Conservation (phyloP, 2,797 vertebrate species). For the Tokudaia muenninki region DNA sequence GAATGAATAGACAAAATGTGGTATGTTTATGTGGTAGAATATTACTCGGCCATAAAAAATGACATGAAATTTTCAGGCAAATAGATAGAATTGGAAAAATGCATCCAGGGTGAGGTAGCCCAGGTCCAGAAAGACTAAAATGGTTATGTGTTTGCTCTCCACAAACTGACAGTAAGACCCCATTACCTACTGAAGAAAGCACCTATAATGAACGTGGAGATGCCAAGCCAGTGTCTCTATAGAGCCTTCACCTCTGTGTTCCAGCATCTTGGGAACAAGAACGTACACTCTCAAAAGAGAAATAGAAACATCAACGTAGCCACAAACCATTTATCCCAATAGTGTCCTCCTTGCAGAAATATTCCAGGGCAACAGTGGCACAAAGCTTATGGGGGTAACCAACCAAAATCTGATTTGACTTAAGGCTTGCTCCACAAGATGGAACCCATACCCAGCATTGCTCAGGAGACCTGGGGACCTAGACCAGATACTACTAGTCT, state of each 20-base stretch:
- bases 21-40: not conserved
- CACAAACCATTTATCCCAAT: not conserved
- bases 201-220: not conserved
- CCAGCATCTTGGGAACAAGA: not conserved
- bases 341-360: not conserved
- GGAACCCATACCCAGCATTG: not conserved
- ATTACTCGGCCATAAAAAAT: not conserved
- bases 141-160: not conserved
- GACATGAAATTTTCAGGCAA: not conserved
- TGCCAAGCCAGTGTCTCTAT: not conserved
- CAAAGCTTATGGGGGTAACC: not conserved
- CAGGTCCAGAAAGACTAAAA: not conserved
- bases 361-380: not conserved
- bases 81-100: not conserved
- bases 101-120: not conserved
- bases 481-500: too few relatives aligned
- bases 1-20: not conserved
- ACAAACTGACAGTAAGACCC: not conserved
- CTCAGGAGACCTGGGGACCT: too few relatives aligned
- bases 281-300: not conserved
- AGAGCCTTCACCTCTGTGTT: not conserved
- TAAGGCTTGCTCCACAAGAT: not conserved
- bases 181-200: not conserved
- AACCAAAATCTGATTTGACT: not conserved
- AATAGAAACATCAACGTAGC: not conserved